Conservation (phyloP, 1,140 invertebrate genomes). For the Drosophila athabasca region DNA sequence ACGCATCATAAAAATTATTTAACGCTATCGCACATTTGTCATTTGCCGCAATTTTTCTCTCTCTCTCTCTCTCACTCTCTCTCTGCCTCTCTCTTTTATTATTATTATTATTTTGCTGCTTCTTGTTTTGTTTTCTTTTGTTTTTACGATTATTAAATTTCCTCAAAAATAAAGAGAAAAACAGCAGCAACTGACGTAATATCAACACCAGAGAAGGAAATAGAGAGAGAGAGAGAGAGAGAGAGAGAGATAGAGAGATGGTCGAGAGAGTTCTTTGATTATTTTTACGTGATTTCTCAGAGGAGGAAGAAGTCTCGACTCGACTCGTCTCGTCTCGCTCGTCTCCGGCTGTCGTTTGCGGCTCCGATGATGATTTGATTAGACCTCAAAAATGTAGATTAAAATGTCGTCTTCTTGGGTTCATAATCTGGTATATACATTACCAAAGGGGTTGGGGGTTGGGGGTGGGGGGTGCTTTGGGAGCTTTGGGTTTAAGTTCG, state of each 20-base stretch:
- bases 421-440: neutral
- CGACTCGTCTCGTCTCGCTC: no score
- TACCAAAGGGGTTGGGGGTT: neutral
- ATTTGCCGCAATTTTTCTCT: conserved; percentile 69
- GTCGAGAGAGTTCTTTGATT: conserved; percentile 20
- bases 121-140: conserved; percentile 36
- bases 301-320: no score
- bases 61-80: conserved; percentile 31
- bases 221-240: conserved; percentile 2
- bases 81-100: conserved; percentile 25
- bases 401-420: conserved; percentile 12
- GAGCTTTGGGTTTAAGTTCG: no score
- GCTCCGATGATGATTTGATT: conserved; percentile 47
- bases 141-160: conserved; percentile 79
- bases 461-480: no score
- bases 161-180: conserved; percentile 45
- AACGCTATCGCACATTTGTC: conserved; percentile 80
- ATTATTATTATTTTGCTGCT: conserved; percentile 35
- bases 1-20: conserved; percentile 80
- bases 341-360: neutral
- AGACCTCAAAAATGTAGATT: conserved; percentile 35
- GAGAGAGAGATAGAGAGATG: conserved; percentile 7
- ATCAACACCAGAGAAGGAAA: no score
- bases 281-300: conserved; percentile 29
- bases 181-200: conserved; percentile 7